Conservation (phyloP, 2,888 invertebrate species). For the Nomada fucata region DNA sequence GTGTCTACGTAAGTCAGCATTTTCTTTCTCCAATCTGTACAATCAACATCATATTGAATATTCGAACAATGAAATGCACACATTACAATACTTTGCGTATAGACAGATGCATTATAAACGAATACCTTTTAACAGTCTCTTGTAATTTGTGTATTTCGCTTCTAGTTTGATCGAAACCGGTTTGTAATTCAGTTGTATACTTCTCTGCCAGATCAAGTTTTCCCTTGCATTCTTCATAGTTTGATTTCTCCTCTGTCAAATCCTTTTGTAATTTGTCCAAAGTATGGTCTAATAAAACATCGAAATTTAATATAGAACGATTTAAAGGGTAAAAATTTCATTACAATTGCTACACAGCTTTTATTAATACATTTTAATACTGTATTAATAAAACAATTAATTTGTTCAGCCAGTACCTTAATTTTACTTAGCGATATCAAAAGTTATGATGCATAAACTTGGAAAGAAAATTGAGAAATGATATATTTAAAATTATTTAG, state of each 20-base stretch:
- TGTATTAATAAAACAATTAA: too few species aligned
- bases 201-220: conserved; percentile 88
- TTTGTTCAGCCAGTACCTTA: too few species aligned
- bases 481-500: too few species aligned
- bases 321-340: too few species aligned
- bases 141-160: conserved; percentile 88
- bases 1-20: conserved; percentile 88
- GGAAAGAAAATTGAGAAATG: too few species aligned
- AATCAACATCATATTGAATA: conserved; percentile 3
- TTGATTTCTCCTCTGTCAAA: conserved; percentile 86
- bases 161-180: conserved; percentile 87
- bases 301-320: too few species aligned
- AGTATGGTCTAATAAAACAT: conserved; percentile 85
- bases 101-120: conserved; percentile 19
- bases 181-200: conserved; percentile 88
- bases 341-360: too few species aligned
- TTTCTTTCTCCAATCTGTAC: conserved; percentile 87
- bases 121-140: conserved; percentile 86
- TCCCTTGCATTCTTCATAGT: conserved; percentile 87
- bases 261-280: conserved; percentile 86
- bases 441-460: too few species aligned
- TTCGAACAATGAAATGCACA: not conserved
- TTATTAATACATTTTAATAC: too few species aligned
- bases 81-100: not conserved
- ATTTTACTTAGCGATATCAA: too few species aligned